A percentile compares a stretch with the other conserved stretches of the same genome.
Conservation (phyloP, 2,888 invertebrate species). For the Trichacis sp. region DNA sequence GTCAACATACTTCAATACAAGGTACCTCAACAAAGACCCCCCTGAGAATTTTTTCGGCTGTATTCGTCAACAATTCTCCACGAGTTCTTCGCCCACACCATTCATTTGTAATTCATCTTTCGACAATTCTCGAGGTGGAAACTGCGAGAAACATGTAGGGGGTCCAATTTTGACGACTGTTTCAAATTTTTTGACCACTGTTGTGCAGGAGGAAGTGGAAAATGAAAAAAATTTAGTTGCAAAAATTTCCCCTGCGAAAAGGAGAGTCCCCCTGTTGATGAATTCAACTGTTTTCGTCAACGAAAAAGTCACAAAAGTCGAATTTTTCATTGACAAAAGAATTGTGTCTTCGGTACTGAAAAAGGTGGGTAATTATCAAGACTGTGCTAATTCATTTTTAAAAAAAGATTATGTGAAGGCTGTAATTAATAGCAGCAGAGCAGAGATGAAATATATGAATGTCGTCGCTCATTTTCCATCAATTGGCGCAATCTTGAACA, state of each 20-base stretch:
- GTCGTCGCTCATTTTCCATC: not conserved
- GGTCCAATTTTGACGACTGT: not conserved
- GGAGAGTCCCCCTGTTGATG: too few relatives aligned
- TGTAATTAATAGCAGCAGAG: not conserved
- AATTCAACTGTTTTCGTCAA: too few relatives aligned
- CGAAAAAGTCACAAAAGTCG: too few relatives aligned
- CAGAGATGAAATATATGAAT: too few relatives aligned
- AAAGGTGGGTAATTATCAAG: too few relatives aligned
- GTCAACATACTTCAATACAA: not conserved
- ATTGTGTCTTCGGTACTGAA: too few relatives aligned
- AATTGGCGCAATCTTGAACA: not conserved
- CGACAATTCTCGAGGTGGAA: not conserved
- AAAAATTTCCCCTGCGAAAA: too few relatives aligned
- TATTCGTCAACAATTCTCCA: not conserved
- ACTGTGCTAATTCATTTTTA: too few relatives aligned
- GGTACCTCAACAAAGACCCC: constrained; percentile 9
- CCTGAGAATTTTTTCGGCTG: constrained; percentile 10
- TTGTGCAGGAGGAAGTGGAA: too few relatives aligned
- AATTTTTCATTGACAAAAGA: too few relatives aligned
- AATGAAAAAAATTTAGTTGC: too few relatives aligned
- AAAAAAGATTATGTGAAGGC: not conserved
- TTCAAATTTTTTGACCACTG: too few relatives aligned
- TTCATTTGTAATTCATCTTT: not conserved
- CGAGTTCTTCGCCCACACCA: not conserved
- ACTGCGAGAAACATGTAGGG: not conserved